Conservation (phyloP, 2,113 vertebrate species). For the Podarcis cretensis region DNA sequence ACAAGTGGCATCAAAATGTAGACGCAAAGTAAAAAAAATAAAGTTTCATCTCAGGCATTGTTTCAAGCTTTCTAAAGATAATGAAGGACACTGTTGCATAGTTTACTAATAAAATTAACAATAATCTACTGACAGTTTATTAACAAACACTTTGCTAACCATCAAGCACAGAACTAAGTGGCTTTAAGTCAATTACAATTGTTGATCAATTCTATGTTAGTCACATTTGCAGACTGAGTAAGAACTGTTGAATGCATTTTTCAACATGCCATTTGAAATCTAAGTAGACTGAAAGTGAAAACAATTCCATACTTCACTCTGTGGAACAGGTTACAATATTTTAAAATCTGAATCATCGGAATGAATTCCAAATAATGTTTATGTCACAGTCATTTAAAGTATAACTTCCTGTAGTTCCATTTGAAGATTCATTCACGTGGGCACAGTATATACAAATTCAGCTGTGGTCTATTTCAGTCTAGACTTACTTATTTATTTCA, state of each 20-base stretch:
- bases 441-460: not conserved
- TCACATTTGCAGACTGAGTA: not conserved
- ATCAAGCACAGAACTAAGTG: not conserved
- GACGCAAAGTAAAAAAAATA: not conserved
- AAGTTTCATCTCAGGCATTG: not conserved
- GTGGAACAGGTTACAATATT: not conserved
- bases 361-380: not conserved
- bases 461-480: not conserved
- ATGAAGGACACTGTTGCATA: not conserved
- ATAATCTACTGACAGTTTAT: no score
- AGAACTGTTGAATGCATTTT: not conserved
- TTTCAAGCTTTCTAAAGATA: not conserved
- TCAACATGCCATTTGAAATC: not conserved
- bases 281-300: not conserved
- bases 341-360: not conserved
- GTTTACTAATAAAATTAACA: not conserved
- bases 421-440: not conserved
- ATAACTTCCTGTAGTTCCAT: not conserved
- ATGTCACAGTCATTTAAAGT: slow-evolving; percentile 8
- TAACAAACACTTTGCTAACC: no score
- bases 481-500: no score
- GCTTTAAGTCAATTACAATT: not conserved
- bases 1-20: not conserved
- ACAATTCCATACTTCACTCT: not conserved
- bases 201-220: not conserved